Base-by-base conservation (phyloP, 2,113 vertebrate genomes). In the Coptodon bakossiorum region DNA sequence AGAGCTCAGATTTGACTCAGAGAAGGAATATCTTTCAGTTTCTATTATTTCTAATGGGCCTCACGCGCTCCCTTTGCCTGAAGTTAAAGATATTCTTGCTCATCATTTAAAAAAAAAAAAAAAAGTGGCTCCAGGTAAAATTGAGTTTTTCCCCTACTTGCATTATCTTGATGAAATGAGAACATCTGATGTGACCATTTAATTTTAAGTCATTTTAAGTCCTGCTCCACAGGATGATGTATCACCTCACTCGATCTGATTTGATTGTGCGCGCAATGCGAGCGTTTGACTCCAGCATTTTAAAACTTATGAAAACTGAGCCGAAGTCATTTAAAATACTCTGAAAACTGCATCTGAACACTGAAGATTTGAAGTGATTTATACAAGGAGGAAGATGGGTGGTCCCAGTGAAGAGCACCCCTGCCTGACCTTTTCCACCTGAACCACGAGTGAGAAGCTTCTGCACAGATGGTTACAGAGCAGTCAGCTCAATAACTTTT, bases 61-160 rank as follows among this genome's bases (percentile, higher is more conserved):
- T 0, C 71, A 76, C 0, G 0, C 2, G 4, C 22, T 6, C 6
- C 19, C 40, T 29, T 48, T 76, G 40, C 6, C 24, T 76, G 24
- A 76, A 11, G 43, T 48, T 76, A 48, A 48, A 48, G 1, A 48
- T 48, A 29, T 76, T 17, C 40, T 76, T 45, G 38, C 40, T 73
- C 16, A 12, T 48, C 24, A 76, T 61, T 61, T 1, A 1, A 3
- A 40, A 29, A 2, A 5, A 66, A 5, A 4, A 63, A 22, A 43
- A 43, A 71, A 17, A 73, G 5, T 40, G 40, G 22, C 40, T 27
- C 8, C 40, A 24, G 13, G 22, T 48, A 48, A 29, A 76, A 76
- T 1, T 50, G 1, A 29, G 45, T 50, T 78, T 76, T 50, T 16
- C 22, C 29, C 31, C 40, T 8, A 34, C 53, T 19, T 22, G 22